Evolutionary conservation across 2,113 vertebrate genomes (phyloP).

Genomic region (Epinephelus fuscoguttatus): DNA sequence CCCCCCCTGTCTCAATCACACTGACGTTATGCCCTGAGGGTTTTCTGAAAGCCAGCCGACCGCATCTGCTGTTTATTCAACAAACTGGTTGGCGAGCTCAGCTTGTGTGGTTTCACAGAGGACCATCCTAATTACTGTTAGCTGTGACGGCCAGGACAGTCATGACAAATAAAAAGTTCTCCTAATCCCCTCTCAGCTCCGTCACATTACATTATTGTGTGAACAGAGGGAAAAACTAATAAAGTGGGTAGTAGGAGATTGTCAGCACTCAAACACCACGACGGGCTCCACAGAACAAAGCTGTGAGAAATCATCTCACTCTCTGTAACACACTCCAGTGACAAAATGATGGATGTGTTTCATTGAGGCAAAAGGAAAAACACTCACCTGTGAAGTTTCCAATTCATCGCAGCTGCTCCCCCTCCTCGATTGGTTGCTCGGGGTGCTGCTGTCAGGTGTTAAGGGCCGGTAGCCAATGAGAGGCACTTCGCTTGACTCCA

Average conservation of each 20-base stretch:
- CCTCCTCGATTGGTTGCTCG: constrained; percentile 53
- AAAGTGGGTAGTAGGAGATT: not conserved
- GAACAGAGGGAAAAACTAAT: constrained; percentile 1
- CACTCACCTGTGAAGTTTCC: constrained; percentile 75
- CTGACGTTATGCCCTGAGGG: constrained; percentile 28
- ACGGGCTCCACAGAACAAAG: not conserved
- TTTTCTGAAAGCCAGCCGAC: constrained; percentile 54
- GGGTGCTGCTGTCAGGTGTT: constrained; percentile 59
- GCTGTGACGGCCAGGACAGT: not conserved
- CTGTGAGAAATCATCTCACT: not conserved
- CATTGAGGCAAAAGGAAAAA: not conserved
- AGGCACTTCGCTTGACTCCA: constrained; percentile 80
- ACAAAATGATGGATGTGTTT: constrained; percentile 16
- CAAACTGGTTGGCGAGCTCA: not conserved
- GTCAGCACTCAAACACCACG: not conserved
- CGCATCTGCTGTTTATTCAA: constrained; percentile 66
- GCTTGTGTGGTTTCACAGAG: constrained; percentile 19
- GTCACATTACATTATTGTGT: constrained; percentile 4
- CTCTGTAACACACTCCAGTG: not conserved
- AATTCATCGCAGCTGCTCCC: constrained; percentile 39
- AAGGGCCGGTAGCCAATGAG: constrained; percentile 85
- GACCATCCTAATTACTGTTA: constrained; percentile 7
- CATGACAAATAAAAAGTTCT: constrained; percentile 8
- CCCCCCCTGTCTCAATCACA: constrained; percentile 17
- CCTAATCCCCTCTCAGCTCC: constrained; percentile 6